Base-by-base conservation (phyloP, 1,140 invertebrate species). In the Drosophila teissieri region DNA sequence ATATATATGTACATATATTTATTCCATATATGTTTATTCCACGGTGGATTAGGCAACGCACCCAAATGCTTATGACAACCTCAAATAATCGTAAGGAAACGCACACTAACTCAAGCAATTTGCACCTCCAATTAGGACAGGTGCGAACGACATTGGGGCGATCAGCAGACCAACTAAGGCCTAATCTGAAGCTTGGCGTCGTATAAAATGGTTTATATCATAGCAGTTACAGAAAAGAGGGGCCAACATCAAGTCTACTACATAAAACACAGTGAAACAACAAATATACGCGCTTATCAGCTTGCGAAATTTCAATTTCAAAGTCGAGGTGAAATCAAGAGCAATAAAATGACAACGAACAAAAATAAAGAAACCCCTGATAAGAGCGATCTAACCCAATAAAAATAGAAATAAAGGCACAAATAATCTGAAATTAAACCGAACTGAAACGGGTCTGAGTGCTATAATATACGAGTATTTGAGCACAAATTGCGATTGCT, bases 271-370 rank as follows among this genome's bases (percentile, higher is more conserved):
- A 6, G 44, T 49, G 44, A 51, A 48, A 44, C 60, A 24, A 14
- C 61, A 52, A 45, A 54, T 39, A 56, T 15, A 37, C 39, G 10
- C 12, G 37, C 69, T 76, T 83, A 83, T 83, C 80, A 73, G 34
- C 31, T 44, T 36, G 61, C 55, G 54, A 70, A 80, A 76, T 77
- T 80, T 72, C 44, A 63, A 80, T 80, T 85, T 84, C 77, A 84
- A 80, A 83, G 80, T 83, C 80, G 80, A 84, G 72, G 80, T 73
- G 64, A 83, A 63, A 55, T 55, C 40, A 49, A 61, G 54, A 63
- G 51, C 61, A 62, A 70, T 55, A 58, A 54, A 61, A 36, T 46
- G 49, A 57, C 39, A 36, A n/a, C 48, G 19, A 19, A 48, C 24
- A 61, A 48, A 42, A 40, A 46, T 31, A 62, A n/a, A 22, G 40